Base-by-base conservation (phyloP, 2,797 vertebrate species). In the Lutjanus campechanus region DNA sequence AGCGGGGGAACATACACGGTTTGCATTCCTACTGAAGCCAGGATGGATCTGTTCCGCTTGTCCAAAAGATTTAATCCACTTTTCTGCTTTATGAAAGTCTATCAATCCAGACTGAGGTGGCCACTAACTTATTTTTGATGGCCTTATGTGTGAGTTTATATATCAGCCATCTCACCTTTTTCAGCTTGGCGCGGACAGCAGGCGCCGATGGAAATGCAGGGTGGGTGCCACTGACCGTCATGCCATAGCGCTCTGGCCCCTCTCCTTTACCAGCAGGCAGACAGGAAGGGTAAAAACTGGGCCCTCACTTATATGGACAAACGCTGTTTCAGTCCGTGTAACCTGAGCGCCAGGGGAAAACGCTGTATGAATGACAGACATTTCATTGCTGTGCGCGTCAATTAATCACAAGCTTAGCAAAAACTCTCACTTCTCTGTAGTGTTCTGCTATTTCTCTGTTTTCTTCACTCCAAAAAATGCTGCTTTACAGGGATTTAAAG, bases 131-230 rank as follows among this genome's bases (percentile, higher is more conserved):
- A 47, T 86, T 81, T 89, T 83, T 79, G 84, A 90, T 86, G 65
- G 86, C 78, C 51, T 75, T 47, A 54, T 80, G 53, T 76, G 46
- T 72, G 79, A 51, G 76, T 64, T 76, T 82, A 63, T 80, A 95
- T 96, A 96, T 96, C 96, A 96, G 95, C 95, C 96, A 95, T 96
- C 97, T 97, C 96, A 94, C 91, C 89, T 93, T 91, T 87, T 88
- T 87, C 87, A 85, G 86, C 70, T 92, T 92, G 92, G 92, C 92
- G 58, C 71, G 77, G 84, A 85, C 65, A 20, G 72, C 84, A 91
- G 91, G 89, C 92, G 89, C 90, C 85, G 47, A 87, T 91, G 87
- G 85, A 93, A 92, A 93, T 88, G 83, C 80, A 82, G 88, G 85
- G 88, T 75, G 83, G 90, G 91, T 93, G 90, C 92, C 92, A 90